Conservation (phyloP, 2,888 invertebrate genomes). For the Lutraria lutraria region DNA sequence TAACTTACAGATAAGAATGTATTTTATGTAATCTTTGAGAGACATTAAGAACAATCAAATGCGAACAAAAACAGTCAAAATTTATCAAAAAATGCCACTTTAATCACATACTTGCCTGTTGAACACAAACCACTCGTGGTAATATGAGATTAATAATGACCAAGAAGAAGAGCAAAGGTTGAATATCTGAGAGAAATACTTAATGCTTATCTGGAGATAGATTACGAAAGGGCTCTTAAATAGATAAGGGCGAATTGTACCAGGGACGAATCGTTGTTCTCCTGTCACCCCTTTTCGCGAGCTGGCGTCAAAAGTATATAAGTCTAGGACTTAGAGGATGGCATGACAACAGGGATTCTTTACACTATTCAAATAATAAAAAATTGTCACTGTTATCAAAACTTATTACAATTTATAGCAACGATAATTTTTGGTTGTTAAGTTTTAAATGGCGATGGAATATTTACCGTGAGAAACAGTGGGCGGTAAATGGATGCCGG, state of each 20-base stretch:
- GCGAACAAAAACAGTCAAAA: constrained; percentile 38
- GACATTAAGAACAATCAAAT: constrained; percentile 45
- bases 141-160: constrained; percentile 31
- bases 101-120: constrained; percentile 41
- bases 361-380: constrained; percentile 35
- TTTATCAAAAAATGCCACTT: constrained; percentile 51
- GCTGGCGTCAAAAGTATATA: constrained; percentile 50
- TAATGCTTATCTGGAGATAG: constrained; percentile 46
- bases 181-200: constrained; percentile 59
- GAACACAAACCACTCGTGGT: constrained; percentile 53
- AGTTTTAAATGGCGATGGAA: background rate
- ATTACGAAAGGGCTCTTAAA: constrained; percentile 40
- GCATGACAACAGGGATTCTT: constrained; percentile 22
- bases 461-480: background rate
- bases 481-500: background rate
- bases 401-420: constrained; percentile 22
- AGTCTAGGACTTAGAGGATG: constrained; percentile 11
- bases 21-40: constrained; percentile 28
- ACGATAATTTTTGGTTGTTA: constrained; percentile 27
- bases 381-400: constrained; percentile 36
- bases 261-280: constrained; percentile 55
- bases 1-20: constrained; percentile 6
- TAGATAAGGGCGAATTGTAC: constrained; percentile 50
- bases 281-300: constrained; percentile 54
- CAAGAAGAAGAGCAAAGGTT: constrained; percentile 50